Base-by-base conservation (phyloP, 2,888 invertebrate genomes). In the Lepidocyrtoides sp. region DNA sequence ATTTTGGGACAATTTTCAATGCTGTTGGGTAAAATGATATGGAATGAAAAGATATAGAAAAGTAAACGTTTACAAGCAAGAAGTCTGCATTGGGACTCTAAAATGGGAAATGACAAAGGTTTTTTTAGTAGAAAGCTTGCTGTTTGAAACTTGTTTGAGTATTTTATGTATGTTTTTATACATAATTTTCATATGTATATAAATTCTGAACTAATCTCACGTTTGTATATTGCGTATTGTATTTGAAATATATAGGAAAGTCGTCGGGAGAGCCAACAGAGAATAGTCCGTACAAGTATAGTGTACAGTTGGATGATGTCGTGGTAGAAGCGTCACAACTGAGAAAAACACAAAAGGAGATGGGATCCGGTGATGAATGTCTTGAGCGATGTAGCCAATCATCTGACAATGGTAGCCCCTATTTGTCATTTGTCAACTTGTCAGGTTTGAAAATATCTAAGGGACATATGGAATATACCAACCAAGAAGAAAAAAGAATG, bases 341-440 rank as follows among this genome's bases (percentile, higher is more conserved):
- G 36, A 72, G 26, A 60, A 82, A 81, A 57, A 82, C 84, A 91
- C 91, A 91, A 91, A 91, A 91, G 91, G 88, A 89, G 91, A 90
- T 91, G 91, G 91, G 91, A 87, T 86, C 92, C 77, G 88, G 90
- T 93, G 93, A 93, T 93, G 93, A 91, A 93, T 93, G 92, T 93
- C 92, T 92, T 91, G 90, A 92, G 90, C 91, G 93, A 93, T 93
- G 92, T 93, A 92, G 92, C 93, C 93, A 93, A 93, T 93, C 93
- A 93, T 93, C 91, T 92, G 92, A 93, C 93, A 93, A 93, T 93
- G 92, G 91, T 92, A 88, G 90, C 91, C 93, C 92, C 92, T 92
- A 92, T 91, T 84, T 83, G 91, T 91, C 93, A 93, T 93, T 93
- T 93, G 92, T 93, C 93, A 93, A 92, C 82, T 91, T 92, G 93